These are phyloP conservation scores for Epinotia demarniana DNA, from an alignment of 2,888 invertebrate genomes.

Conservation along the genomic window DNA sequence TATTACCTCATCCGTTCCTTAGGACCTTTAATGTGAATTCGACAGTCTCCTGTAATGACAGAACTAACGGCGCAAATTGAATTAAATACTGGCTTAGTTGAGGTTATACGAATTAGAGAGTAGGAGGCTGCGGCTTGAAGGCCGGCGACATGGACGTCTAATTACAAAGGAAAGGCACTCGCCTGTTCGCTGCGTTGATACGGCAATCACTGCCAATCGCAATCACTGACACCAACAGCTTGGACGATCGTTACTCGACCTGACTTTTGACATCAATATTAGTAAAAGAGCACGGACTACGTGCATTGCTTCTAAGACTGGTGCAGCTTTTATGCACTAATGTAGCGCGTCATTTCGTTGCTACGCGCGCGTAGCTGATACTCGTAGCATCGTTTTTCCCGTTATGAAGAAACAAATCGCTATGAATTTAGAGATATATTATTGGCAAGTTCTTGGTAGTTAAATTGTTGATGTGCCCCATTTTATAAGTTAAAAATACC, in stretches of 20 bases:
- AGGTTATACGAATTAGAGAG: constrained; percentile 25
- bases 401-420: no score
- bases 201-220: constrained; percentile 26
- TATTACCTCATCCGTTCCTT: constrained; percentile 11
- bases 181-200: constrained; percentile 22
- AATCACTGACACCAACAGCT: constrained; percentile 9
- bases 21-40: constrained; percentile 1
- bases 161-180: constrained; percentile 15
- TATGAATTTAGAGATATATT: no score
- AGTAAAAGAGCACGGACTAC: neutral
- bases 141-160: constrained; percentile 4
- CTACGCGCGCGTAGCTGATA: no score
- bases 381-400: no score
- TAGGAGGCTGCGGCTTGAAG: constrained; percentile 8
- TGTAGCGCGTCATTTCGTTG: no score
- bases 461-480: no score
- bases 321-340: neutral
- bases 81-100: constrained; percentile 13
- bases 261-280: constrained; percentile 30
- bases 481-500: no score
- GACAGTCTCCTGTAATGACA: constrained; percentile 6
- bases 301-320: neutral
- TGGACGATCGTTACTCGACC: constrained; percentile 10
- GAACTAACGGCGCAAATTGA: constrained; percentile 6
- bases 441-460: no score